These are phyloP conservation scores for Lepisosteus osseus DNA, from an alignment of 2,113 vertebrate genomes.

Conservation along the genomic window DNA sequence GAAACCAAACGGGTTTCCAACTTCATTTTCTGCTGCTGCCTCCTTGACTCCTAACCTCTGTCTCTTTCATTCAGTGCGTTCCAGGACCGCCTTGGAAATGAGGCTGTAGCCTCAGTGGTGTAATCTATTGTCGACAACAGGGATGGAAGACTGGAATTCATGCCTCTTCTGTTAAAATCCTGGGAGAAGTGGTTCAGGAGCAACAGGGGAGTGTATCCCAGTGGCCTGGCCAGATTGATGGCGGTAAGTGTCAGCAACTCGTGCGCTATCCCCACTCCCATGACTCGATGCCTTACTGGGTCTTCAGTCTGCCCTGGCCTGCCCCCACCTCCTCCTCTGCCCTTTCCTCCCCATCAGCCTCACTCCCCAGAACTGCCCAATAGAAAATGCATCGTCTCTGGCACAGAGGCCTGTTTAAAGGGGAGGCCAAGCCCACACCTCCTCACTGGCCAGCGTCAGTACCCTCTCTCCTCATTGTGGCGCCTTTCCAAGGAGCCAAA, in stretches of 20 bases:
- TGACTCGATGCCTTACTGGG: not conserved
- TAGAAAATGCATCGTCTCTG: constrained; percentile 49
- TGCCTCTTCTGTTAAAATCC: too few species aligned
- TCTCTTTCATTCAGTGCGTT: constrained; percentile 2
- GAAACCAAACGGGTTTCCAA: too few species aligned
- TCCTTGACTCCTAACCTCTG: constrained; percentile 13
- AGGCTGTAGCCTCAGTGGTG: too few species aligned
- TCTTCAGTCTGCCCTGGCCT: not conserved
- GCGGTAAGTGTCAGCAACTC: too few species aligned
- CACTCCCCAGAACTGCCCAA: constrained; percentile 30
- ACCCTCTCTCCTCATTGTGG: constrained; percentile 19
- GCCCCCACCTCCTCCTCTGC: constrained; percentile 25
- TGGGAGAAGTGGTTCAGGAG: too few species aligned
- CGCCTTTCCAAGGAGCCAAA: constrained; percentile 58
- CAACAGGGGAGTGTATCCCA: too few species aligned
- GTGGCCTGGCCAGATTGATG: too few species aligned
- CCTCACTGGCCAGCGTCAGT: constrained; percentile 14
- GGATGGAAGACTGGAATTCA: too few species aligned
- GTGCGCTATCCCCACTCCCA: constrained; percentile 15
- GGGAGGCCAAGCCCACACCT: constrained; percentile 48
- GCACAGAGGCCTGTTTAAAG: constrained; percentile 59
- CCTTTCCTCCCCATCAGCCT: constrained; percentile 48
- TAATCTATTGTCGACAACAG: too few species aligned
- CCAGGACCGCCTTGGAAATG: not conserved
- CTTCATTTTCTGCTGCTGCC: constrained; percentile 16